These are phyloP conservation scores for Heterotis niloticus DNA, from an alignment of 2,113 vertebrate species.

Conservation along the genomic window DNA sequence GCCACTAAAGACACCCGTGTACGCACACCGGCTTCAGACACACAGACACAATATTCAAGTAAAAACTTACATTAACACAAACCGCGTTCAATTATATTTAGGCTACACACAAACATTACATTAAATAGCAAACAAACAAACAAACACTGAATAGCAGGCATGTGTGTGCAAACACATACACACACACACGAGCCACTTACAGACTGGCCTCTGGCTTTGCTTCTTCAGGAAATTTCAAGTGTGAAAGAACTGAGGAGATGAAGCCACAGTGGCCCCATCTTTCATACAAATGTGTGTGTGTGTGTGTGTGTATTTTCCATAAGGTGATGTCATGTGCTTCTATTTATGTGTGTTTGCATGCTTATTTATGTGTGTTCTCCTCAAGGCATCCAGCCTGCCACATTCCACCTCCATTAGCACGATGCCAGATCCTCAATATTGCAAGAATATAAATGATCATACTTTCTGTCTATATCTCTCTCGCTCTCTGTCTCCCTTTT, in stretches of 20 bases:
- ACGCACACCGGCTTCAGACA: no score
- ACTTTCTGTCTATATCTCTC: slow-evolving; percentile 14
- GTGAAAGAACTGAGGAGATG: slow-evolving; percentile 72
- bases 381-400: slow-evolving; percentile 45
- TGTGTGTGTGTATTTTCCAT: slow-evolving; percentile 42
- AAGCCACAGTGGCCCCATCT: slow-evolving; percentile 42
- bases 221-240: slow-evolving; percentile 28
- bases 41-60: no score
- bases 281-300: no score
- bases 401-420: slow-evolving; percentile 51
- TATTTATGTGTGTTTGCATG: no score
- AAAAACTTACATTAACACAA: slow-evolving; percentile 30
- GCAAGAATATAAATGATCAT: slow-evolving; percentile 6
- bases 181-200: slow-evolving; percentile 41
- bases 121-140: slow-evolving; percentile 54
- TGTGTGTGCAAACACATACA: neutral
- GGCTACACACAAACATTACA: slow-evolving; percentile 19
- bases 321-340: no score
- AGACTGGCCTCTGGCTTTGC: slow-evolving; percentile 67
- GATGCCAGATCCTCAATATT: slow-evolving; percentile 60
- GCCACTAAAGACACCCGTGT: no score
- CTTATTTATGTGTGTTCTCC: slow-evolving; percentile 36
- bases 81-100: slow-evolving; percentile 60
- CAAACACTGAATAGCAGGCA: neutral
- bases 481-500: neutral